Base-by-base conservation (phyloP, 2,888 invertebrate genomes). In the Catocala fraxini region DNA sequence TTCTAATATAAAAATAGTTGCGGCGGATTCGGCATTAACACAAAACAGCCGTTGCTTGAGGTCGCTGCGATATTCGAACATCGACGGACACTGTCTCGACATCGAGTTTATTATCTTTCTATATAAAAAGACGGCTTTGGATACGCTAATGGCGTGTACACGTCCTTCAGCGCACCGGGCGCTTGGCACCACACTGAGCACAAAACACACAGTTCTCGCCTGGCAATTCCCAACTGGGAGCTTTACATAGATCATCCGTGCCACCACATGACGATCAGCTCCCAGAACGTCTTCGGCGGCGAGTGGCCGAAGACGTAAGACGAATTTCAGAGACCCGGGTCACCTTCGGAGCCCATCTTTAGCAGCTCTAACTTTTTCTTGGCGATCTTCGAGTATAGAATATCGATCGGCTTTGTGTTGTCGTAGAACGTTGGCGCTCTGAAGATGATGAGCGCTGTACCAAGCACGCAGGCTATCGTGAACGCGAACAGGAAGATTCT, bases 401-500 rank as follows among this genome's bases (percentile, higher is more conserved):
- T 97, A 92, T 98, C 98, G 91, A 98, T 97, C 74, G 98, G 98
- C 90, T 97, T 97, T 79, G 97, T 96, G 85, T 97, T 97, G 94
- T 98, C 98, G 93, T 98, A 98, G 83, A 98, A 96, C 60, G 98
- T 97, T 66, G 98, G 98, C 78, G 98, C 98, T 91, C 97, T 96
- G 71, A 98, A 95, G 89, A 98, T 98, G 84, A 98, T 98, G 79
- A 97, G 95, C 65, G 97, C 97, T 65, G 98, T 99, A 72, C 99
- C 99, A 67, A 98, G 93, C 71, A 99, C 96, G 91, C 99, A 99
- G 75, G 98, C 98, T 88, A 98, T 95, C 87, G 99, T 97, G 95
- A 99, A 99, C 83, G 98, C 96, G 96, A 98, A 98, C 80, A 99
- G 96, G 95, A 99, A 99, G 83, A 99, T 96, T 83, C 99, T 96